Evolutionary conservation across 2,888 invertebrate species (phyloP), one percentile per base, ranked within the genome.

Genomic region (Lasioglossum vierecki): DNA sequence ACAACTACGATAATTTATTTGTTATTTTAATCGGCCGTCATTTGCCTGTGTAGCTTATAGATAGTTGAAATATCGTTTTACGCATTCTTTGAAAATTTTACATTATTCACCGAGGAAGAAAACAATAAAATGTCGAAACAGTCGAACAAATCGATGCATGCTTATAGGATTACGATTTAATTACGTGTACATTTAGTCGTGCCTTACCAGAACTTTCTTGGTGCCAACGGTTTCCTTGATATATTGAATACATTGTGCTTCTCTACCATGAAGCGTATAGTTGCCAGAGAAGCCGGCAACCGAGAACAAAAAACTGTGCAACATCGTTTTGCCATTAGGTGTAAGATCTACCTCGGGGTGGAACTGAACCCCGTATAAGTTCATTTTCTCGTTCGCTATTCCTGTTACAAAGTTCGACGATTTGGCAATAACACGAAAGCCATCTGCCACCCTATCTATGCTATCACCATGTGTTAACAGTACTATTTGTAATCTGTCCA

Each of bases 321-420:
- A 95, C 97, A 99, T 99, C 93, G 97, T 96, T 95, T 97, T 97
- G 85, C 99, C 99, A 94, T 98, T 97, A 22, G 97, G 96, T 0
- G 99, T 99, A 92, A 99, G 97, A 95, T 99, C 99, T 90, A 99
- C 98, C 96, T 99, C 99, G 0, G 99, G 99, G 95, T 99, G 99
- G 95, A 99, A 99, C 96, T 99, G 99, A 86, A 99, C 98, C 46
- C 99, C 99, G 94, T 99, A 99, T 83, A 99, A 96, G 79, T 98
- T 97, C 95, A 97, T 96, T 94, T 98, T 97, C 93, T 99, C 99
- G 96, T 98, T 98, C 93, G 98, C 98, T 93, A 99, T 98, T 81
- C 98, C 99, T 18, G 98, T 97, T 90, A 98, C 96, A 94, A 98
- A 97, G 90, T 97, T 97, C 92, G 97, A 97, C 70, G 98, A 98